Base-by-base conservation (phyloP, 2,888 invertebrate genomes). In the Hyles lineata region DNA sequence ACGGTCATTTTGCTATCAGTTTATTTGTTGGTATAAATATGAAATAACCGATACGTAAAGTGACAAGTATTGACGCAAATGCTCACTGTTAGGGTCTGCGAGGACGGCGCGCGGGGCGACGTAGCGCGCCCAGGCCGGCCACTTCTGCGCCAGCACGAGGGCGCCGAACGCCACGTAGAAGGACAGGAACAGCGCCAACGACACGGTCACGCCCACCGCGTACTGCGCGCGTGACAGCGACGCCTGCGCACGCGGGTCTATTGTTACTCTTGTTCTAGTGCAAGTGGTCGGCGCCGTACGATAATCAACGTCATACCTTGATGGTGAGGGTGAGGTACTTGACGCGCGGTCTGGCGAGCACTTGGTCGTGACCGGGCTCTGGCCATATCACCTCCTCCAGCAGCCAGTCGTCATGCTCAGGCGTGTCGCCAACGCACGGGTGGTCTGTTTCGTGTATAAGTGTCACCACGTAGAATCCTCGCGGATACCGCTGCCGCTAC, bases 81-180 rank as follows among this genome's bases (percentile, higher is more conserved):
- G 72, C 75, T 70, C 63, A 82, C 83, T 70, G 70, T 71, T 70
- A 71, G 72, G 17, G 62, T 74, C 74, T 2, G 86, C 88, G 60
- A 91, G 90, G 79, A 89, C 89, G 70, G 92, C 91, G 17, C 79
- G 78, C 50, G 92, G 92, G 60, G 77, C 81, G 55, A 92, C 89
- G 75, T 82, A 81, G 2, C 77, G 74, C 73, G 76, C 82, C 83
- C 89, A 89, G 72, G 79, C 79, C 73, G 89, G 85, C 86, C 86
- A 87, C 82, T 92, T 92, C 85, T 91, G 91, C 78, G 88, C 87
- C 82, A 89, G 80, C 85, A 93, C 89, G 29, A 90, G 84, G 77
- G 80, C 85, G 70, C 87, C 89, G 85, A 90, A 90, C 73, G 75
- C 75, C 79, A 81, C 82, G 89, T 93, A 94, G 87, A 92, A 90